A percentile compares a stretch with the other conserved stretches of the same genome.
phyloP scores from a whole-genome alignment of 1,140 invertebrate genomes.

The Leptinotarsa lineolata region DNA sequence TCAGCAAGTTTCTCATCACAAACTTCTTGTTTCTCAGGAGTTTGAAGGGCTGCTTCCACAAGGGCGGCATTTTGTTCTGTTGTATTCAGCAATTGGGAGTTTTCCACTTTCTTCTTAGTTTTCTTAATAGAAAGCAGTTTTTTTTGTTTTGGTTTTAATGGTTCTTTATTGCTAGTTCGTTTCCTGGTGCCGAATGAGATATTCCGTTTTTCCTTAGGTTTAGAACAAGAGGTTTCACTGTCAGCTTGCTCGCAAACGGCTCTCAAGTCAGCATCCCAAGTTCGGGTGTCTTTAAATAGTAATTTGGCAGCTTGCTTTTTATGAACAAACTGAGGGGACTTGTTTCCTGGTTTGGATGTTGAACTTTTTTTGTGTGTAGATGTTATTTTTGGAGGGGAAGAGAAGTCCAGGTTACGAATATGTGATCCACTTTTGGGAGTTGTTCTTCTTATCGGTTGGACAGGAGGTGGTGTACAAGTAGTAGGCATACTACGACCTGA shows the following conservation, averaged over 20 bases:
- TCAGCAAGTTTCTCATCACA: not conserved
- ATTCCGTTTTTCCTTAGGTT: not conserved
- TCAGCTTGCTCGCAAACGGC: not conserved
- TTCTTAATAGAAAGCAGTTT: not conserved
- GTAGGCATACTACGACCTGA: not conserved
- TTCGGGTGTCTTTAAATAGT: conserved; percentile 15
- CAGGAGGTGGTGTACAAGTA: not conserved
- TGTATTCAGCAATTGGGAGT: conserved; percentile 1
- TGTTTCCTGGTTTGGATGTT: not conserved
- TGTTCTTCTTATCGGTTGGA: conserved; percentile 14
- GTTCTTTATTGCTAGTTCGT: not conserved
- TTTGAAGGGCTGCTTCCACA: conserved; percentile 16
- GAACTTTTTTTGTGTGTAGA: conserved; percentile 27
- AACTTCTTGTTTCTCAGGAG: not conserved
- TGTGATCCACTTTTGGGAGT: conserved; percentile 42
- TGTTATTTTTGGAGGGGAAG: conserved; percentile 38
- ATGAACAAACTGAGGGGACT: not conserved
- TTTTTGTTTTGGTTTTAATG: not conserved
- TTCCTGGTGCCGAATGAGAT: not conserved
- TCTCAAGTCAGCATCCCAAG: conserved; percentile 30
- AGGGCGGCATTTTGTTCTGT: conserved; percentile 12
- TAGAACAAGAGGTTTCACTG: not conserved
- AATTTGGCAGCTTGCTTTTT: conserved; percentile 35
- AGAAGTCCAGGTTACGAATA: conserved; percentile 45
- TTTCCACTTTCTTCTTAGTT: conserved; percentile 10